A percentile compares a stretch with the other conserved stretches of the same genome.
phyloP scores from a whole-genome alignment of 1,140 invertebrate species.

The Anastatus disparis region DNA sequence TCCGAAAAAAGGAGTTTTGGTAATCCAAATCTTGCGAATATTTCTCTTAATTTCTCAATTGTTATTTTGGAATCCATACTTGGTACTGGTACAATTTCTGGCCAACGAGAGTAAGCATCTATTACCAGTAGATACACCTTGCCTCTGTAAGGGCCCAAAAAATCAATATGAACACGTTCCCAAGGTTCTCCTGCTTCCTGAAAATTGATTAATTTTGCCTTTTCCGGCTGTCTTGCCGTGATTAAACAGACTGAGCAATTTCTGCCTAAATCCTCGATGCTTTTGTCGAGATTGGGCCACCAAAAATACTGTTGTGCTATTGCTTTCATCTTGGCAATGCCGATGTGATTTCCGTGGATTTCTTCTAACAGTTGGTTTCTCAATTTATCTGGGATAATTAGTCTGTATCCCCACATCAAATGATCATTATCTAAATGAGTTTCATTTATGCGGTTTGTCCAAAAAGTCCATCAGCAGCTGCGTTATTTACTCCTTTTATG shows the following conservation, averaged over 20 bases:
- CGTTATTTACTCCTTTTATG: constrained; percentile 6
- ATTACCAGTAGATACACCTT: too few relatives aligned
- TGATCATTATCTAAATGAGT: too few relatives aligned
- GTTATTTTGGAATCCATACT: too few relatives aligned
- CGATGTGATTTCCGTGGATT: not conserved
- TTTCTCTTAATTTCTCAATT: constrained; percentile 42
- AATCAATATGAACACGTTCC: not conserved
- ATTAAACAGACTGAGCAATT: too few relatives aligned
- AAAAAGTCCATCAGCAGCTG: not conserved
- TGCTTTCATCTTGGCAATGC: constrained; percentile 32
- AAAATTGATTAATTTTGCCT: not conserved
- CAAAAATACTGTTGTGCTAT: constrained; percentile 1
- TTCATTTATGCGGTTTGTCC: constrained; percentile 7
- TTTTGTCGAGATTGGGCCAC: not conserved
- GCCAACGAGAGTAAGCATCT: too few relatives aligned
- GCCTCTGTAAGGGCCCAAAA: too few relatives aligned
- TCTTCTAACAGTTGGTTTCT: too few relatives aligned
- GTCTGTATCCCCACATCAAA: not conserved
- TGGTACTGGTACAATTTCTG: too few relatives aligned
- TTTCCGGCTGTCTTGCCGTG: not conserved
- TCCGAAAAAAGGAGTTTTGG: constrained; percentile 45
- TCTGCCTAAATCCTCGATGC: too few relatives aligned
- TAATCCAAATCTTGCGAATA: constrained; percentile 47
- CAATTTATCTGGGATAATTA: too few relatives aligned
- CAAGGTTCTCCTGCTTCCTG: not conserved